A percentile compares a stretch with the other conserved stretches of the same genome.
Evolutionary conservation across 1,140 invertebrate species (phyloP).

Genomic region (Linepithema humile): DNA sequence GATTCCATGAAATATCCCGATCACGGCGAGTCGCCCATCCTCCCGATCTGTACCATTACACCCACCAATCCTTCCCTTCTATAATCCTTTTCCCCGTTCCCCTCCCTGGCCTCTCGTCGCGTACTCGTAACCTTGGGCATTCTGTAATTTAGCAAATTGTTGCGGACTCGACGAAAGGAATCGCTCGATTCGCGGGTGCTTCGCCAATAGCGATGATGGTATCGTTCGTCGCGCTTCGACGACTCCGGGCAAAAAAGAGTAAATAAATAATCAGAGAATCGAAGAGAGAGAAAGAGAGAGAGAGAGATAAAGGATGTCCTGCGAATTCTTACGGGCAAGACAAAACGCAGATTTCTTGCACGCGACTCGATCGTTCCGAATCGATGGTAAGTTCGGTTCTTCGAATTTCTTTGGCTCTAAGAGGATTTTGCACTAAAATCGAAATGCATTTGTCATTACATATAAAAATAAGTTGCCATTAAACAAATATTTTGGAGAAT

Average conservation of each 20-base stretch:
- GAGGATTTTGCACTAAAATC: background rate
- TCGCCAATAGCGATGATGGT: conserved; percentile 46
- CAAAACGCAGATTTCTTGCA: background rate
- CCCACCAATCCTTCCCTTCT: background rate
- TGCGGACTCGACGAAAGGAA: conserved; percentile 66
- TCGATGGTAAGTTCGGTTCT: background rate
- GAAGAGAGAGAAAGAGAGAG: conserved; percentile 9
- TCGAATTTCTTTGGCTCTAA: background rate
- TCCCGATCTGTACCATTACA: conserved; percentile 39
- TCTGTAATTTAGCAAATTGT: conserved; percentile 76
- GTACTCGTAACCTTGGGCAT: conserved; percentile 75
- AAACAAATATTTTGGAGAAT: background rate
- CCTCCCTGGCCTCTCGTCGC: conserved; percentile 55
- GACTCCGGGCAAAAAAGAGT: conserved; percentile 24
- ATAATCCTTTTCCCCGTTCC: background rate
- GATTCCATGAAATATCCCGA: conserved; percentile 55
- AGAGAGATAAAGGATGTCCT: background rate
- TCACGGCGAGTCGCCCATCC: conserved; percentile 39
- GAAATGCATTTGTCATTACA: background rate
- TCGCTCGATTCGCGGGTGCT: conserved; percentile 59
- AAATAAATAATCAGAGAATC: conserved; percentile 50
- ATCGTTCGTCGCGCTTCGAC: conserved; percentile 11
- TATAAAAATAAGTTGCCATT: background rate
- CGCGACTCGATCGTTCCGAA: conserved; percentile 8
- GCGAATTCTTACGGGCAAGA: background rate